Evolutionary conservation across 2,888 invertebrate species (phyloP).

Genomic region (Notodonta dromedarius): DNA sequence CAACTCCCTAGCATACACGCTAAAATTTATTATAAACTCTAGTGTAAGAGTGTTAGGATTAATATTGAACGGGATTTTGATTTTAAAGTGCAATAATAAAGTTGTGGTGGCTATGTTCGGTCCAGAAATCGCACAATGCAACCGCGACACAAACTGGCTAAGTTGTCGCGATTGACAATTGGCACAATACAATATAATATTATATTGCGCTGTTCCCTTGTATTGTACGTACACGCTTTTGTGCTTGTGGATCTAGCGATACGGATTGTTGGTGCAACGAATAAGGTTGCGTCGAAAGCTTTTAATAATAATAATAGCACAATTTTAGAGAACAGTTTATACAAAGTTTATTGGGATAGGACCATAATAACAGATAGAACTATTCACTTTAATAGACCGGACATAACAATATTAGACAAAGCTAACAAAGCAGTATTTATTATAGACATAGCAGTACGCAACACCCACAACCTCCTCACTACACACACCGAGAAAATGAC

Average conservation of each 20-base stretch:
- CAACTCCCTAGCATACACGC: constrained; percentile 34
- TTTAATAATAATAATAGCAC: no score
- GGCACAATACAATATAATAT: constrained; percentile 56
- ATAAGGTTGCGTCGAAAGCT: constrained; percentile 28
- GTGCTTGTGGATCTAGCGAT: constrained; percentile 46
- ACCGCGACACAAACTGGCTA: constrained; percentile 57
- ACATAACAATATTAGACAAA: no score
- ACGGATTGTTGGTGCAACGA: constrained; percentile 31
- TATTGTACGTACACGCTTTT: constrained; percentile 45
- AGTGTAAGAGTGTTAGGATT: constrained; percentile 6
- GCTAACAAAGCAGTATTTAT: no score
- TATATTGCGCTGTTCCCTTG: constrained; percentile 51
- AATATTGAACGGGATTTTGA: constrained; percentile 9
- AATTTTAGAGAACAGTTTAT: no score
- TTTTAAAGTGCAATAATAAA: constrained; percentile 9
- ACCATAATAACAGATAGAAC: no score
- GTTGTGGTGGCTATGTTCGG: constrained; percentile 28
- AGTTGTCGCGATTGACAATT: constrained; percentile 69
- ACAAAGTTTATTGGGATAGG: no score
- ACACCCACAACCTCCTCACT: no score
- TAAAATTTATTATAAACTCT: constrained; percentile 12
- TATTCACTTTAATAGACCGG: no score
- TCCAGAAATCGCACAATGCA: constrained; percentile 61
- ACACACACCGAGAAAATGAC: no score
- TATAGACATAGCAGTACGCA: no score